Evolutionary conservation across 2,888 invertebrate genomes (phyloP).

Genomic region (Sphaerophoria rueppellii): DNA sequence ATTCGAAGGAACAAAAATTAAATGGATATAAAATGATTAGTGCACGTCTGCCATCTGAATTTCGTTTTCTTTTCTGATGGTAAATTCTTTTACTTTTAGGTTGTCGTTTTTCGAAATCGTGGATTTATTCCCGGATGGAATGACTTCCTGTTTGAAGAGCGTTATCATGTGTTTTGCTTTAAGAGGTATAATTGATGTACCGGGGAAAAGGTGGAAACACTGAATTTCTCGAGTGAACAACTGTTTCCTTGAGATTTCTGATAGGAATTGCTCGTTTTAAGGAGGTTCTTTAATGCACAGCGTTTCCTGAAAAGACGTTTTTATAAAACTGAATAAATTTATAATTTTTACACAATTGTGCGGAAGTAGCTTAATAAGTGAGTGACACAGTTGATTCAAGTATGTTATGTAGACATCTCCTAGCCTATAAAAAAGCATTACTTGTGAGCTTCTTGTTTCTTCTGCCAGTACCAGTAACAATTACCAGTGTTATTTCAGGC

Average conservation of each 20-base stretch:
- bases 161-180: conserved; percentile 43
- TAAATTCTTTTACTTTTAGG: conserved; percentile 6
- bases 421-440: no score
- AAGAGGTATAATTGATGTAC: conserved; percentile 59
- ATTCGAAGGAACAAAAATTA: conserved; percentile 43
- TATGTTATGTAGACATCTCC: no score
- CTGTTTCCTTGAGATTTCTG: conserved; percentile 6
- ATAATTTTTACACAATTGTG: no score
- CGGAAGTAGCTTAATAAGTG: no score
- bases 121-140: conserved; percentile 45
- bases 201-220: conserved; percentile 41
- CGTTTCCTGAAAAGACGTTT: no score
- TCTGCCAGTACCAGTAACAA: no score
- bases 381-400: no score
- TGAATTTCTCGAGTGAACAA: conserved; percentile 20
- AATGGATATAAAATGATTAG: conserved; percentile 29
- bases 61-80: conserved; percentile 4
- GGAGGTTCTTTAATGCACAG: no score
- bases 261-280: no score
- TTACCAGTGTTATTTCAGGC: no score
- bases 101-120: neutral
- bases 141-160: conserved; percentile 36
- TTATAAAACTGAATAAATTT: no score
- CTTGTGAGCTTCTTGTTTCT: no score
- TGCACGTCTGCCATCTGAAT: neutral